Evolutionary conservation across 2,888 invertebrate species (phyloP).

Genomic region (Drosophila seclusa): DNA sequence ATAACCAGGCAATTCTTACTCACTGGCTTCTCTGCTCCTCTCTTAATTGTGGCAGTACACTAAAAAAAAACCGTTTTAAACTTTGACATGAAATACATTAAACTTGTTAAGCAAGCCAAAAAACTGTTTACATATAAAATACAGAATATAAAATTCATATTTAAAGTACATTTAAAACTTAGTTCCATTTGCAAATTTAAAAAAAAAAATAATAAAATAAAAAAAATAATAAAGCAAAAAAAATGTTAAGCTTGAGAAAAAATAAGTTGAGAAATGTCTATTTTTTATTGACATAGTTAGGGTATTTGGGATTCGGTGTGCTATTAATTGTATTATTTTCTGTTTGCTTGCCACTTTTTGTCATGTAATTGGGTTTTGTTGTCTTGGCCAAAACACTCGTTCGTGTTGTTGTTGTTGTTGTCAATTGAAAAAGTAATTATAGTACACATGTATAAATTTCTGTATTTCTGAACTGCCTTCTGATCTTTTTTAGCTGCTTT

Average conservation of each 20-base stretch:
- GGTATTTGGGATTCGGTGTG: background rate
- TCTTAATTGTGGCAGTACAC: background rate
- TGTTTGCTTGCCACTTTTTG: slow-evolving; percentile 12
- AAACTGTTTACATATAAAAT: background rate
- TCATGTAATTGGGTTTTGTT: slow-evolving; percentile 27
- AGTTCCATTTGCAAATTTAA: background rate
- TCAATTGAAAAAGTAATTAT: slow-evolving; percentile 31
- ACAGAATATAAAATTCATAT: background rate
- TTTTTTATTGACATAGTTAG: background rate
- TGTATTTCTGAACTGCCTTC: background rate
- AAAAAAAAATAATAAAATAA: background rate
- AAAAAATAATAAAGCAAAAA: background rate
- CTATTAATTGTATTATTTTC: background rate
- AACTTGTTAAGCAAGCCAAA: background rate
- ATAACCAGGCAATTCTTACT: background rate
- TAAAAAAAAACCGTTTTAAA: background rate
- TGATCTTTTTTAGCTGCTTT: slow-evolving; percentile 2
- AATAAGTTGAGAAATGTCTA: background rate
- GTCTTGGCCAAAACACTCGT: slow-evolving; percentile 19
- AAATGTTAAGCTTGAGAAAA: background rate
- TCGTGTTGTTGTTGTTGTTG: background rate
- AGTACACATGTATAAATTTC: background rate
- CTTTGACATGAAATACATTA: background rate
- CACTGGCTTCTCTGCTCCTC: background rate
- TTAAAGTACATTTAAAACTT: background rate